A percentile compares a stretch with the other conserved stretches of the same genome.
phyloP scores from a whole-genome alignment of 2,113 vertebrate species.

The Syngnathus scovelli region DNA sequence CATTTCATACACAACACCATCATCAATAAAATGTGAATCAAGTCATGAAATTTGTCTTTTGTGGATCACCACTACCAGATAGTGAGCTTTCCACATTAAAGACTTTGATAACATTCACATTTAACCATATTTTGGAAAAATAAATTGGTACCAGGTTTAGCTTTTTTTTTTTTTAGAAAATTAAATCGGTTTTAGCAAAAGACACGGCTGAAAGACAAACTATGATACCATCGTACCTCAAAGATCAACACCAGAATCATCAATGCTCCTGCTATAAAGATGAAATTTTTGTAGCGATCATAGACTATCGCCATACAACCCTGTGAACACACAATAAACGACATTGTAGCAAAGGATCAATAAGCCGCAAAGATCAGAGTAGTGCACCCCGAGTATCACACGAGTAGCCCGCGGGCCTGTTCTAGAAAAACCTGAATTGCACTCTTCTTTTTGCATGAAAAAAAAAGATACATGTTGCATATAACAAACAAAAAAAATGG shows the following conservation, averaged over 20 bases:
- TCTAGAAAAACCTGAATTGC: too few species aligned
- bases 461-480: too few species aligned
- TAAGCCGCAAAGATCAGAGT: slow-evolving; percentile 23
- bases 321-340: slow-evolving; percentile 57
- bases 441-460: too few species aligned
- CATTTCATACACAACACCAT: not conserved
- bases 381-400: too few species aligned
- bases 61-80: slow-evolving; percentile 41
- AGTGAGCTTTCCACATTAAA: slow-evolving; percentile 30
- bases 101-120: not conserved
- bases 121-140: too few species aligned
- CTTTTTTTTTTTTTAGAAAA: too few species aligned
- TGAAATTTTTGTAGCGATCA: slow-evolving; percentile 76
- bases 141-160: too few species aligned
- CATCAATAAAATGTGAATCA: too few species aligned
- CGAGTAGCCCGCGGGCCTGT: too few species aligned
- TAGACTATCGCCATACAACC: slow-evolving; percentile 90
- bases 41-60: not conserved
- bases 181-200: too few species aligned
- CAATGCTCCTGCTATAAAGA: slow-evolving; percentile 83
- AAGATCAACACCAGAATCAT: slow-evolving; percentile 88
- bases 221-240: slow-evolving; percentile 72
- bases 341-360: slow-evolving; percentile 20
- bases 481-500: too few species aligned
- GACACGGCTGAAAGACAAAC: not conserved